Conservation (phyloP, 2,113 vertebrate species). For the Pterocles burchelli region DNA sequence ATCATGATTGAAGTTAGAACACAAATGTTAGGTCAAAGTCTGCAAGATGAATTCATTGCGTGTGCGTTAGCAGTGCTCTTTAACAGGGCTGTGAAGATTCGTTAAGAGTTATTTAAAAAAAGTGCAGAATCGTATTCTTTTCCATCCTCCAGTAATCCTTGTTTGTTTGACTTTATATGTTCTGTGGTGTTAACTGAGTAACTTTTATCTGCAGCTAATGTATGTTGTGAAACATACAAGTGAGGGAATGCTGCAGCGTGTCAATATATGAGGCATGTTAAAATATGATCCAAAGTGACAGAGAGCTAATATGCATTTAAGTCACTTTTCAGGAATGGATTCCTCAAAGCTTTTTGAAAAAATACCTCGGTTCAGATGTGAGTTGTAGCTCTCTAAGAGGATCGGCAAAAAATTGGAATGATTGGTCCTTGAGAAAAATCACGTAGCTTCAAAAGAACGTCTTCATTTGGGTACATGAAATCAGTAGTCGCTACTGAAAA, state of each 20-base stretch:
- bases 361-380: background rate
- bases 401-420: background rate
- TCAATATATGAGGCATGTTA: accelerated
- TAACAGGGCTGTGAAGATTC: background rate
- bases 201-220: background rate
- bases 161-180: background rate
- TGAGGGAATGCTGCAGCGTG: background rate
- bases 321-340: background rate
- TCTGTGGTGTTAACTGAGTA: background rate
- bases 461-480: background rate
- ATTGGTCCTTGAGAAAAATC: background rate
- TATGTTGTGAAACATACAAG: background rate
- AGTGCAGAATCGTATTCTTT: background rate
- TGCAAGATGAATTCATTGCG: background rate
- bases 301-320: background rate
- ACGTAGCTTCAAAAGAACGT: background rate
- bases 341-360: background rate
- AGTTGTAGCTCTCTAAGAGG: background rate
- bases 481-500: background rate
- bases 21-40: background rate
- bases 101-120: background rate
- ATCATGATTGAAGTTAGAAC: background rate
- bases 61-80: background rate
- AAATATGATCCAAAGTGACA: background rate
- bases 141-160: background rate